Evolutionary conservation across 2,113 vertebrate genomes (phyloP).

Genomic region (Odontophorus gujanensis): DNA sequence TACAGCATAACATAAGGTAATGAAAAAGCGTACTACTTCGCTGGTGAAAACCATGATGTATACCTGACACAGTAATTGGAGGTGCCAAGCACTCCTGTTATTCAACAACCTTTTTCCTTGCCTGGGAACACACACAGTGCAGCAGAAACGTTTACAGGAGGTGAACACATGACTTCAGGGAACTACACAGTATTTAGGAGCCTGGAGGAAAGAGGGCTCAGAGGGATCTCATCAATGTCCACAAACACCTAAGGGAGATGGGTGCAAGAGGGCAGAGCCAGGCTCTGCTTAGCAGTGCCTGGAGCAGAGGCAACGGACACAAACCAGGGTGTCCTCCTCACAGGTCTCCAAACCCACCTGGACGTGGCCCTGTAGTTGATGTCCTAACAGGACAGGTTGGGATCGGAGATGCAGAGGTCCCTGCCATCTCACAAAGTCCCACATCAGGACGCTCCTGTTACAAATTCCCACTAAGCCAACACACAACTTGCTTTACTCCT

Average conservation of each 20-base stretch:
- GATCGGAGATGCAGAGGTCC: not conserved
- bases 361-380: not conserved
- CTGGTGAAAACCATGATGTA: not conserved
- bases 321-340: not conserved
- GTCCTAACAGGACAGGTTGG: not conserved
- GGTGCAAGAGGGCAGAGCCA: not conserved
- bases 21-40: not conserved
- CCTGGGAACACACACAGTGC: not conserved
- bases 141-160: too few species aligned
- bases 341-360: not conserved
- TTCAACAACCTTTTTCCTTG: not conserved
- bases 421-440: not conserved
- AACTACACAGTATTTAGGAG: not conserved
- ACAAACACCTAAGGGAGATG: not conserved
- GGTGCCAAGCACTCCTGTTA: not conserved
- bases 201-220: not conserved
- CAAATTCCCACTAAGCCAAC: fast-evolving
- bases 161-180: not conserved
- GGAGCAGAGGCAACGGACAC: not conserved
- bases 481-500: not conserved
- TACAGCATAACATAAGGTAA: not conserved
- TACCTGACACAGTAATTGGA: not conserved
- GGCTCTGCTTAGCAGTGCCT: not conserved
- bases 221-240: not conserved
- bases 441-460: fast-evolving